Evolutionary conservation across 2,888 invertebrate genomes (phyloP).

Genomic region (Smittia aterrima): DNA sequence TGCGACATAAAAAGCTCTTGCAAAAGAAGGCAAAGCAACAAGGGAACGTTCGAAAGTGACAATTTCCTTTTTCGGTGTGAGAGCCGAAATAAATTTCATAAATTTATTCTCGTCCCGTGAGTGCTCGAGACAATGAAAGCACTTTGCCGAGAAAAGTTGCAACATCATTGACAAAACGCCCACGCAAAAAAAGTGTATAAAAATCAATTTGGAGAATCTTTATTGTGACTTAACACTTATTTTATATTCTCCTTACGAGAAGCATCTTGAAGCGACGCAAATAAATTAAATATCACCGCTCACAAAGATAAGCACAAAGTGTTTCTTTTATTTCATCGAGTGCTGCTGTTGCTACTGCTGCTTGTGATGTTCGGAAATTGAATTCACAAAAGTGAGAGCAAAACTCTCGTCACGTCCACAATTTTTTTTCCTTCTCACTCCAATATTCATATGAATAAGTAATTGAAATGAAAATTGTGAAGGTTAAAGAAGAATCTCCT

Average conservation of each 20-base stretch:
- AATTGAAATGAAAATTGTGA: constrained; percentile 15
- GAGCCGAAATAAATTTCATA: neutral
- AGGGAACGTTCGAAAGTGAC: neutral
- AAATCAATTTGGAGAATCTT: constrained; percentile 39
- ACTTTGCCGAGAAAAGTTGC: constrained; percentile 14
- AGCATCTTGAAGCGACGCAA: constrained; percentile 33
- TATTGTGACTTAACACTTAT: constrained; percentile 42
- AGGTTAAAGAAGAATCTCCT: neutral
- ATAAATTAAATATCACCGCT: constrained; percentile 39
- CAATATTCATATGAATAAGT: constrained; percentile 19
- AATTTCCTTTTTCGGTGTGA: neutral
- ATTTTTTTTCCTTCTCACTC: neutral
- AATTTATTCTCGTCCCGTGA: neutral
- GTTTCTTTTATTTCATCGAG: constrained; percentile 8
- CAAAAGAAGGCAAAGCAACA: constrained; percentile 23
- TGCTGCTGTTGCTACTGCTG: neutral
- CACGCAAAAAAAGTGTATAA: constrained; percentile 8
- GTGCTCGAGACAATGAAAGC: neutral
- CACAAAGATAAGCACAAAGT: constrained; percentile 13
- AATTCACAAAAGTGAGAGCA: neutral
- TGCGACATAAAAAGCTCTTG: constrained; percentile 5
- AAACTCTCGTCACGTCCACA: neutral
- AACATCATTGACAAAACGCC: neutral
- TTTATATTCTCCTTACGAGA: constrained; percentile 26
- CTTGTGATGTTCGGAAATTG: neutral